Base-by-base conservation (phyloP, 2,113 vertebrate genomes). In the Taurulus bubalis region DNA sequence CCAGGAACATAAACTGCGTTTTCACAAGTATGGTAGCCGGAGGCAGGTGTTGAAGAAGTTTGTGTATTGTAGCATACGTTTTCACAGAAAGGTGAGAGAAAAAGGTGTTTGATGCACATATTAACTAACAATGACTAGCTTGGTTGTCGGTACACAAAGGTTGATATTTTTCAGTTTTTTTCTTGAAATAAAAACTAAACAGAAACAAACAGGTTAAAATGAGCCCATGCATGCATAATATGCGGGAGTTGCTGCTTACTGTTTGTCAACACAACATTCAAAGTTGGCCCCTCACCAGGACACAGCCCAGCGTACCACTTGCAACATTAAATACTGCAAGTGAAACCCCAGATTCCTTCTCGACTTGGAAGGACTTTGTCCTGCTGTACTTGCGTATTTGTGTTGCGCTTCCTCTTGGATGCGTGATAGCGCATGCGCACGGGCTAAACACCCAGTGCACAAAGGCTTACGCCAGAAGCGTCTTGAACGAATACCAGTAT, bases 1-100 rank as follows among this genome's bases (percentile, higher is more conserved):
- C 24, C 34, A 66, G 47, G 34, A 22, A 75, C 76, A 59, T 58
- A 11, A 75, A 77, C 72, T 53, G 36, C 80, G 30, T 60, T 51
- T 20, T 26, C 3, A 28, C 58, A 15, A 28, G 55, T 38, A 30
- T 69, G 62, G 38, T 32, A 77, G 49, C 68, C 74, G 64, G 28
- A 36, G 68, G 40, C 63, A 59, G 60, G 18, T 49, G 63, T 40
- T 51, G 20, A 9, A 45, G 40, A 34, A 2, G 36, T 36, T 3
- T 60, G 34, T 22, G 14, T 51, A 22, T 12, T 66, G 18, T 16
- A n/a, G 16, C 34, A 30, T 10, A 26, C 11, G 4, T 30, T n/a
- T 3, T 42, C 34, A 30, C 45, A 55, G 60, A 22, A 65, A 53
- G 30, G 20, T n/a, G 42, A 45, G 42, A 45, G 42, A 45, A 45